Evolutionary conservation across 2,888 invertebrate species (phyloP), one percentile per base, ranked within the genome.

Genomic region (Rhamphomyia laevipes): DNA sequence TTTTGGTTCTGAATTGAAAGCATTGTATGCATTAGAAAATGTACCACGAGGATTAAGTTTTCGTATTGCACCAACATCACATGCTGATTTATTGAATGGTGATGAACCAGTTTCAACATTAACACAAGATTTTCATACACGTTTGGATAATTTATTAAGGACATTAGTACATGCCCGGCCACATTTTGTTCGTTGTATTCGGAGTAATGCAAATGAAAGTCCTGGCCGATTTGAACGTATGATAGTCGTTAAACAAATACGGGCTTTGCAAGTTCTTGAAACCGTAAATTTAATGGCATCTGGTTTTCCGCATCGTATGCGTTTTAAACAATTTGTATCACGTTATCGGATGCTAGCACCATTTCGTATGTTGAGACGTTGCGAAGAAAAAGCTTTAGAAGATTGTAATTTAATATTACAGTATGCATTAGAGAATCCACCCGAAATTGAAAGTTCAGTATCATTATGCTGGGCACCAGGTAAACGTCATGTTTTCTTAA

Each of bases 221-320:
- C 78, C 86, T n/a, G 82, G 84, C 64, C 76, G 83, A 55, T 90
- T 93, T 67, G 93, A 94, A 67, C 78, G 90, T 42, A 77, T 80
- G 51, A 80, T 84, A 2, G 88, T 94, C 23, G 86, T 90, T 60
- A 77, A 84, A 45, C 94, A 95, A 75, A 86, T 94, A 53, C 78
- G 93, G 43, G 89, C 93, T 1, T 75, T 94, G 46, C 86, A 87
- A 69, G 84, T 93, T n/a, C 73, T 94, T 47, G 94, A 95, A 73
- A 94, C 94, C 40, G 91, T 93, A 16, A 92, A 93, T 68, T 73
- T 95, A 52, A 94, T 94, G 93, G 91, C 92, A 13, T 88, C 88
- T 61, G 93, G 93, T 10, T 92, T 88, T 70, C 94, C 94, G 23
- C 94, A 95, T 68, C 78, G 92, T 59, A 90, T 94, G 91, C 79